These are phyloP conservation scores for Drosophila meridionalis DNA, from an alignment of 2,888 invertebrate genomes.

Conservation along the genomic window DNA sequence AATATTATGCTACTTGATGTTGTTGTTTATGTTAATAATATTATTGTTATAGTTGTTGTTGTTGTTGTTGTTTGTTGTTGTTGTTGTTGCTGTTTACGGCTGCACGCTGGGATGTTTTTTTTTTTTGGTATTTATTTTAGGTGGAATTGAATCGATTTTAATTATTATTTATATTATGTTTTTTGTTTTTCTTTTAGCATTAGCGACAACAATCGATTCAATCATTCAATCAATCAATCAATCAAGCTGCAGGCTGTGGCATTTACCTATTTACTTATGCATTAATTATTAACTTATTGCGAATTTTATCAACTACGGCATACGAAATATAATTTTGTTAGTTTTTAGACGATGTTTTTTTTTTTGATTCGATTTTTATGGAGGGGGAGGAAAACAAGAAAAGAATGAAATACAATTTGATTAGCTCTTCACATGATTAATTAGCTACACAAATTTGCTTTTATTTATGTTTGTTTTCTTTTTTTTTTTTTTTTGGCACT, in stretches of 20 bases:
- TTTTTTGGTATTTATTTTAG: conserved; percentile 25
- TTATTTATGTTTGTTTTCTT: background rate
- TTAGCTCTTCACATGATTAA: conserved; percentile 75
- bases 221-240: conserved; percentile 63
- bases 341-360: conserved; percentile 34
- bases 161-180: conserved; percentile 6
- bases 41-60: conserved; percentile 41
- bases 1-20: conserved; percentile 62
- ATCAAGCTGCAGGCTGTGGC: conserved; percentile 72
- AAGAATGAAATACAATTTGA: conserved; percentile 76
- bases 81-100: conserved; percentile 48
- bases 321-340: conserved; percentile 52
- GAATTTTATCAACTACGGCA: conserved; percentile 74
- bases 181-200: conserved; percentile 29
- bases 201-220: conserved; percentile 67
- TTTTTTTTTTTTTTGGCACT: conserved; percentile 42
- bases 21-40: conserved; percentile 35
- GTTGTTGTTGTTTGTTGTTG: conserved; percentile 31
- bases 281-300: conserved; percentile 64
- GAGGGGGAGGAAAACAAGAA: conserved; percentile 62
- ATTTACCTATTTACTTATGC: conserved; percentile 66
- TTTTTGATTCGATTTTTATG: conserved; percentile 39
- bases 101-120: conserved; percentile 32
- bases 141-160: conserved; percentile 42
- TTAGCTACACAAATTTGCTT: conserved; percentile 46